A percentile compares a stretch with the other conserved stretches of the same genome.
These are phyloP conservation scores for Protodeltote pygarga DNA, from an alignment of 2,888 invertebrate species.

Conservation along the genomic window DNA sequence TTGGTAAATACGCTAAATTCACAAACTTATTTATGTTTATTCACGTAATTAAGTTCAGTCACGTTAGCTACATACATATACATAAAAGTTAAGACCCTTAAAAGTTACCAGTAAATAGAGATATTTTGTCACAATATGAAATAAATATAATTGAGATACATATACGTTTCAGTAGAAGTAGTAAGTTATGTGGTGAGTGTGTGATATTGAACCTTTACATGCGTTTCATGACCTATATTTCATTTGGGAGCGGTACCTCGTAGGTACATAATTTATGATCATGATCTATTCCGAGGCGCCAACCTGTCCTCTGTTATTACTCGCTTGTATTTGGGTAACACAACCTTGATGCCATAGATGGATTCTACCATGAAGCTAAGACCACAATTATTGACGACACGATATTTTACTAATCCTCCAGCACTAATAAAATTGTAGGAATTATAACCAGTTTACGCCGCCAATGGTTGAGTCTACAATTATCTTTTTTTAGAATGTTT, in stretches of 20 bases:
- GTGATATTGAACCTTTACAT: slow-evolving; percentile 35
- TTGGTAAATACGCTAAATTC: background rate
- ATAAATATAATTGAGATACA: slow-evolving; percentile 8
- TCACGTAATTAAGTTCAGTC: no score
- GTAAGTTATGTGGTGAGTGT: slow-evolving; percentile 14
- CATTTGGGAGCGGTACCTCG: slow-evolving; percentile 50
- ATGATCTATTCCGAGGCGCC: slow-evolving; percentile 50
- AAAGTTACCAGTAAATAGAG: no score
- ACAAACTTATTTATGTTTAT: background rate
- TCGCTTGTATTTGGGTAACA: slow-evolving; percentile 11
- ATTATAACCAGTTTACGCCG: no score
- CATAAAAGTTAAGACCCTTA: no score
- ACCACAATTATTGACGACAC: background rate
- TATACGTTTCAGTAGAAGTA: slow-evolving; percentile 8
- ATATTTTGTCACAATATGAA: no score
- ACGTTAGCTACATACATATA: no score
- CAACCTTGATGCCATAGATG: slow-evolving; percentile 12
- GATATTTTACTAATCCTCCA: background rate
- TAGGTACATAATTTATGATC: slow-evolving; percentile 63
- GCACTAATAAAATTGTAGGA: background rate
- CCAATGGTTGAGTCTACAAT: no score
- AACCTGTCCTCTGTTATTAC: slow-evolving; percentile 33
- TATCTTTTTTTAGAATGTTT: no score
- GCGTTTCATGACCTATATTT: slow-evolving; percentile 58
- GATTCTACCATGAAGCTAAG: slow-evolving; percentile 16